Conservation (phyloP, 2,888 invertebrate species). For the Drosophila mimica region DNA sequence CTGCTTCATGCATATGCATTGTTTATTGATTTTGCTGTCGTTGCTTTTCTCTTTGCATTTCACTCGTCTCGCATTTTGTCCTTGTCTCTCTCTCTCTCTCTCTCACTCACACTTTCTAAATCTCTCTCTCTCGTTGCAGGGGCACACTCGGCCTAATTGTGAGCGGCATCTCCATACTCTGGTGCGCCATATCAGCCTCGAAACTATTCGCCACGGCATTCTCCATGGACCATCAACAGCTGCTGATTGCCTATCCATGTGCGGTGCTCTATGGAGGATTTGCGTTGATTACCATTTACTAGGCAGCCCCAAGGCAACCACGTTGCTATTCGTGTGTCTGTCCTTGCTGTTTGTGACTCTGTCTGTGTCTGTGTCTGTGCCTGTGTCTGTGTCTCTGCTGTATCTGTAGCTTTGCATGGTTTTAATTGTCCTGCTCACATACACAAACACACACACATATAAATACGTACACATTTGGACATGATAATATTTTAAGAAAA, state of each 20-base stretch:
- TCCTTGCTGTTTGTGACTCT: constrained; percentile 7
- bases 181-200: constrained; percentile 91
- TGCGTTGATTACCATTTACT: constrained; percentile 90
- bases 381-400: constrained; percentile 35
- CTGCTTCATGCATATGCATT: constrained; percentile 75
- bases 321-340: constrained; percentile 4
- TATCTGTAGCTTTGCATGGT: constrained; percentile 58
- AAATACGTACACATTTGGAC: constrained; percentile 36
- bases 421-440: constrained; percentile 67
- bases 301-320: constrained; percentile 51
- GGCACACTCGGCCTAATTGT: constrained; percentile 87
- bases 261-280: constrained; percentile 92
- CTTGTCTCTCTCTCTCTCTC: constrained; percentile 1
- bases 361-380: constrained; percentile 4
- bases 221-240: constrained; percentile 90
- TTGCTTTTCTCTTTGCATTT: constrained; percentile 34
- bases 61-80: constrained; percentile 30
- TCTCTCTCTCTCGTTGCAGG: constrained; percentile 82
- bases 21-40: constrained; percentile 71
- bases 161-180: constrained; percentile 87
- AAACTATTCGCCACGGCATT: constrained; percentile 92
- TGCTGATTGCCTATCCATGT: constrained; percentile 91
- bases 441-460: constrained; percentile 8
- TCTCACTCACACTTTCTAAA: constrained; percentile 28
- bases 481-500: constrained; percentile 72